A percentile compares a stretch with the other conserved stretches of the same genome.
These are phyloP conservation scores for Nephrotoma flavescens DNA, from an alignment of 2,888 invertebrate genomes.

Conservation along the genomic window DNA sequence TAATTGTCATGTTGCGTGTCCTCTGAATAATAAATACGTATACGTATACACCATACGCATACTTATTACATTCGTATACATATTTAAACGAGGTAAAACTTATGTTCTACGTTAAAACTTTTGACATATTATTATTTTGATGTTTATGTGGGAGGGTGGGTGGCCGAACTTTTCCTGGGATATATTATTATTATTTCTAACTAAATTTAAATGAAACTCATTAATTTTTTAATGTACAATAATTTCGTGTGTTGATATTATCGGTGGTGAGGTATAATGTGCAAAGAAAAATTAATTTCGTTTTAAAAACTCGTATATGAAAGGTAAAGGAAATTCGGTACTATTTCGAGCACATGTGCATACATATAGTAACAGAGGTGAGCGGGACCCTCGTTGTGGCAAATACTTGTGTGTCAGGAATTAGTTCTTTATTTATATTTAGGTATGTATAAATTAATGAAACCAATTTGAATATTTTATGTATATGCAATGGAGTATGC, in stretches of 20 bases:
- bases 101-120: background rate
- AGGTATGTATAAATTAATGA: background rate
- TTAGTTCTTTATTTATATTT: background rate
- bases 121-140: background rate
- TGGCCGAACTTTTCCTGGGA: background rate
- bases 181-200: background rate
- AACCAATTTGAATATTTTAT: background rate
- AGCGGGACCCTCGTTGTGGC: background rate
- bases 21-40: background rate
- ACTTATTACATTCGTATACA: background rate
- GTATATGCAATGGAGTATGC: background rate
- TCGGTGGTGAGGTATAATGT: background rate
- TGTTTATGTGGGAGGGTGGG: background rate
- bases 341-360: too few relatives aligned
- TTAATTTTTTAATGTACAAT: background rate
- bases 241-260: background rate
- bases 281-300: background rate
- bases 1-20: background rate
- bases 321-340: background rate
- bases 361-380: background rate
- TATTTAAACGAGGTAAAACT: background rate
- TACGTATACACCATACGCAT: background rate
- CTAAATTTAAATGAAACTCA: background rate
- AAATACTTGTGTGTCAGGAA: background rate
- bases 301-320: background rate